Base-by-base conservation (phyloP, 2,797 vertebrate species). In the Enteromius afrohamiltoni region DNA sequence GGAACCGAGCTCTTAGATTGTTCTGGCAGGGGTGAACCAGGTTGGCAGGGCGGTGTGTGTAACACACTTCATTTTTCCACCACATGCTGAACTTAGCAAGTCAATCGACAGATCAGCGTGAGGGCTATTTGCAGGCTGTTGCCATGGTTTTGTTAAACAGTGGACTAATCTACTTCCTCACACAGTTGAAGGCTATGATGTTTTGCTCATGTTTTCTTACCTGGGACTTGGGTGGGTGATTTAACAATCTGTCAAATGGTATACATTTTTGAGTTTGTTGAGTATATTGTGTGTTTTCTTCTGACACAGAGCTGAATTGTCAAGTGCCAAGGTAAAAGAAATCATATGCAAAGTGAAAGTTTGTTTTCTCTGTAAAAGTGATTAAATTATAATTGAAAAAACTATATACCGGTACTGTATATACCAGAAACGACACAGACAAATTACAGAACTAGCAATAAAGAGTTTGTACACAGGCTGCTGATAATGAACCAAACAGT, bases 61-160 rank as follows among this genome's bases (percentile, higher is more conserved):
- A 85, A 82, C 62, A 55, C 80, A 82, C 60, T 83, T 79, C 68
- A 87, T 89, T 90, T 78, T 89, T 86, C 79, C 34, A 82, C 88
- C 83, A 74, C 84, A 89, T 77, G 84, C 86, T 86, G 88, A 81
- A 77, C 82, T 88, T 92, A 93, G 93, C 92, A 91, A 93, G 89
- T 89, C 90, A 92, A 91, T 92, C 92, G 91, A 92, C 91, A 90
- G 89, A 89, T 84, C 87, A 85, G 90, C 90, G 88, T 89, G 89
- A 91, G 88, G 88, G 86, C 86, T 69, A 87, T 93, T 93, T 92
- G 87, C 90, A 91, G 89, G 88, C 89, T 92, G 91, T 90, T 90
- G 89, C 92, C 91, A 91, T 90, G 74, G 85, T 92, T 91, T 93
- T 93, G 91, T 93, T 93, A 91, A 94, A 93, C 92, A 93, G 88